Conservation (phyloP, 2,888 invertebrate species). For the Aphodius sticticus region DNA sequence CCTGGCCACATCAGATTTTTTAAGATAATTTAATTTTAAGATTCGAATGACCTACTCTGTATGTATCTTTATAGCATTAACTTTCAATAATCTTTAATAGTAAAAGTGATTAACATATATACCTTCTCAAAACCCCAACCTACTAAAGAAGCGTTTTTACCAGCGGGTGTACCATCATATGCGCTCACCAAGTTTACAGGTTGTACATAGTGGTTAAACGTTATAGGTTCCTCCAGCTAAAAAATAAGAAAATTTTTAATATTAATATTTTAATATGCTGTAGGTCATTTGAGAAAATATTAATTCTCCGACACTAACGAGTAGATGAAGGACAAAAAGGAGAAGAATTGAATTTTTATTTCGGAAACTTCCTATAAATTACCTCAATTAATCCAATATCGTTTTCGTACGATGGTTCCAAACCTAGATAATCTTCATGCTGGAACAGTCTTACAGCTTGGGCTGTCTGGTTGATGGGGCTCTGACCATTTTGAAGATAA, state of each 20-base stretch:
- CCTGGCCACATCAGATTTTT: too few relatives aligned
- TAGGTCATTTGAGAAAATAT: too few relatives aligned
- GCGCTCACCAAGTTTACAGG: constrained; percentile 28
- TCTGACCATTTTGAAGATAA: constrained; percentile 32
- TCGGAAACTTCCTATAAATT: constrained; percentile 14
- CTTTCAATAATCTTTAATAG: too few relatives aligned
- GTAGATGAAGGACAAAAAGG: too few relatives aligned
- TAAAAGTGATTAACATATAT: not conserved
- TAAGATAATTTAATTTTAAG: too few relatives aligned
- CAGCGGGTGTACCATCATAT: constrained; percentile 31
- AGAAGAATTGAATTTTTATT: too few relatives aligned
- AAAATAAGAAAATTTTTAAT: constrained; percentile 27
- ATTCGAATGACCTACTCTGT: too few relatives aligned
- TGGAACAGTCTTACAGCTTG: constrained; percentile 33
- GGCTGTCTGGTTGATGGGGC: constrained; percentile 25
- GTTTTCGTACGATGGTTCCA: constrained; percentile 37
- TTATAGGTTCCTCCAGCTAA: constrained; percentile 35
- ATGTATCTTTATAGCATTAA: too few relatives aligned
- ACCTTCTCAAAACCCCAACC: constrained; percentile 41
- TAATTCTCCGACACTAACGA: too few relatives aligned
- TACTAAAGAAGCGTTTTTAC: constrained; percentile 30
- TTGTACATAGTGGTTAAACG: constrained; percentile 30
- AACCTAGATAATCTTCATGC: constrained; percentile 37
- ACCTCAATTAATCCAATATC: constrained; percentile 43
- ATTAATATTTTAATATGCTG: too few relatives aligned